Conservation (phyloP, 2,888 invertebrate species). For the Clivina fossor region DNA sequence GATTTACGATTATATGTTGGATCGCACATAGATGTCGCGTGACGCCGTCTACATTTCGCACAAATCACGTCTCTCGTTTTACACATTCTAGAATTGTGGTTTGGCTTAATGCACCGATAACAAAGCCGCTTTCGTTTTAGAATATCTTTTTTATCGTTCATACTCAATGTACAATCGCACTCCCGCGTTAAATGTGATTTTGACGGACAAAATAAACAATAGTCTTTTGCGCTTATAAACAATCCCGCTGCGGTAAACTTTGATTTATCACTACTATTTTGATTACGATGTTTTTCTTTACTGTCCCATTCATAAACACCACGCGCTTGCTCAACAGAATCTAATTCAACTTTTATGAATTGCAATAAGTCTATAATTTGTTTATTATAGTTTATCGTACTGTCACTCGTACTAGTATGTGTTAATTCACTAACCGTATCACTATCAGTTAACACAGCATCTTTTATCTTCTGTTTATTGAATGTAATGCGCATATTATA, state of each 20-base stretch:
- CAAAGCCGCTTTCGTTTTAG: neutral
- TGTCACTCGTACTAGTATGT: neutral
- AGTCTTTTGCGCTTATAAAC: neutral
- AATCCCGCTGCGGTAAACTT: neutral
- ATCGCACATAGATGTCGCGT: neutral
- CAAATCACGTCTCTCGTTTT: neutral
- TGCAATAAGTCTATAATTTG: neutral
- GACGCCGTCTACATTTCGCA: neutral
- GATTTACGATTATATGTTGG: neutral
- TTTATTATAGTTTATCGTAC: slow-evolving; percentile 4
- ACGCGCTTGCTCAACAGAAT: slow-evolving; percentile 10
- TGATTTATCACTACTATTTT: neutral
- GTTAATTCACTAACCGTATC: neutral
- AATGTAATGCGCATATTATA: slow-evolving; percentile 1
- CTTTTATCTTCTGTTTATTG: slow-evolving; percentile 1
- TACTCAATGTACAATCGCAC: slow-evolving; percentile 1
- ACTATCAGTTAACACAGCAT: too few relatives aligned
- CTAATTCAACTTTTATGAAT: slow-evolving; percentile 2
- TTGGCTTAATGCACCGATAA: slow-evolving; percentile 1
- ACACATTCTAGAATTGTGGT: slow-evolving; percentile 1
- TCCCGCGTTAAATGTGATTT: neutral
- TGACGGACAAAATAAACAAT: slow-evolving; percentile 8
- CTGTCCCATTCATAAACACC: neutral
- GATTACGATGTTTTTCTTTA: too few relatives aligned
- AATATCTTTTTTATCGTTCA: neutral